Evolutionary conservation across 2,113 vertebrate species (phyloP).

Genomic region (Excalfactoria chinensis): DNA sequence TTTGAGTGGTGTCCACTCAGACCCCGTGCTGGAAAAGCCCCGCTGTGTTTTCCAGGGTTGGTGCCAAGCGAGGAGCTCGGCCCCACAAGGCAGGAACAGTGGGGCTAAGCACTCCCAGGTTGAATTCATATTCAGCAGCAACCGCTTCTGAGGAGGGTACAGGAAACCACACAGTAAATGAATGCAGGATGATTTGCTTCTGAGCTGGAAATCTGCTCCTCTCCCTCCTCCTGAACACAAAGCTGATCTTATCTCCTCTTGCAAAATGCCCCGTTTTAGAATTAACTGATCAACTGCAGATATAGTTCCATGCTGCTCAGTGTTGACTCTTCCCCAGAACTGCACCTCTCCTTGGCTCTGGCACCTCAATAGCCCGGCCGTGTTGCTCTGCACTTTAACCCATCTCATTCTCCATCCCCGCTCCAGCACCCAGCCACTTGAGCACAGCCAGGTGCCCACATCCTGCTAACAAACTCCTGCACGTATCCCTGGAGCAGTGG

Average conservation of each 20-base stretch:
- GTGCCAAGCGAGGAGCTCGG: background rate
- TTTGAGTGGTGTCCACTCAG: background rate
- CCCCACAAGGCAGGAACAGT: background rate
- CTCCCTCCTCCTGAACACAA: background rate
- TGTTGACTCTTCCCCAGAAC: background rate
- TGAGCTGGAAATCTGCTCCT: background rate
- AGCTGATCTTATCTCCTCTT: slow-evolving; percentile 43
- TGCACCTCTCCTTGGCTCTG: slow-evolving; percentile 39
- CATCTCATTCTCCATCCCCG: background rate
- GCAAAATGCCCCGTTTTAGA: slow-evolving; percentile 32
- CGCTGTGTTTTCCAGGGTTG: fast-evolving
- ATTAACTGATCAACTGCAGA: background rate
- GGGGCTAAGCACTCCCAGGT: background rate
- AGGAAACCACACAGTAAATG: background rate
- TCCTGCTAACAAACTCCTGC: background rate
- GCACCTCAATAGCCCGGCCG: background rate
- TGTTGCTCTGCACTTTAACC: background rate
- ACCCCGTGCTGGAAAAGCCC: background rate
- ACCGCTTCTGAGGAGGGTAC: background rate
- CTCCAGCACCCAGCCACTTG: background rate
- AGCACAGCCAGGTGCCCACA: fast-evolving
- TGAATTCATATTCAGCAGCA: background rate
- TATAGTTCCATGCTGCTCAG: background rate
- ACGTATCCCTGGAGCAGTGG: background rate
- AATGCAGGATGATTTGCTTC: background rate